Evolutionary conservation across 1,140 invertebrate genomes (phyloP).

Genomic region (Branchinecta lindahli): DNA sequence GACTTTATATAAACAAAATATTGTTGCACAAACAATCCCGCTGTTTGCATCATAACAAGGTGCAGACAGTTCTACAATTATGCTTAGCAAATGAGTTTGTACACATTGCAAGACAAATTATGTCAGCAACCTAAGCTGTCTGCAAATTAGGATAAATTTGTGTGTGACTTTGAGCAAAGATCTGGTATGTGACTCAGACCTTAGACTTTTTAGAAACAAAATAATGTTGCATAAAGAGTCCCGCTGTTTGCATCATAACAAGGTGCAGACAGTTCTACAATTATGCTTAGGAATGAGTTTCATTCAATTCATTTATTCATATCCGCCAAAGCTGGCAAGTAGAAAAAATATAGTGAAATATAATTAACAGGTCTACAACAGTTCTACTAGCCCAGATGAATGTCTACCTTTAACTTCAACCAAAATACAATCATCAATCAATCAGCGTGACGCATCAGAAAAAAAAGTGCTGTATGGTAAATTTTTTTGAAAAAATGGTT

Average conservation of each 20-base stretch:
- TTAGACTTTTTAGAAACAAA: not conserved
- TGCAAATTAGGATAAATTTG: not conserved
- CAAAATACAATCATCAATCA: too few species aligned
- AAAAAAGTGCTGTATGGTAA: too few species aligned
- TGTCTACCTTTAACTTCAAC: too few species aligned
- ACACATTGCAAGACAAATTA: too few species aligned
- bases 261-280: constrained; percentile 14
- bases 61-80: not conserved
- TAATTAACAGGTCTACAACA: too few species aligned
- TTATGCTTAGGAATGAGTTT: constrained; percentile 18
- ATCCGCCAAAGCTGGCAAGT: too few species aligned
- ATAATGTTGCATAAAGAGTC: constrained; percentile 20
- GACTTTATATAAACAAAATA: constrained; percentile 22
- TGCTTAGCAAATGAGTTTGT: not conserved
- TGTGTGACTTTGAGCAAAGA: not conserved
- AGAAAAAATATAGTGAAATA: too few species aligned
- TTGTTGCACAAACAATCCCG: constrained; percentile 15
- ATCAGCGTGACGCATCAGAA: too few species aligned
- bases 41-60: constrained; percentile 12
- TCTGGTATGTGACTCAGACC: not conserved
- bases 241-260: constrained; percentile 25
- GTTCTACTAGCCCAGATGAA: too few species aligned
- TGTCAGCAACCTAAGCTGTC: too few species aligned
- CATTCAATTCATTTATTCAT: too few species aligned
- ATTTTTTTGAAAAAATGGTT: too few species aligned